phyloP scores from a whole-genome alignment of 2,113 vertebrate genomes.

The Boleophthalmus pectinirostris region DNA sequence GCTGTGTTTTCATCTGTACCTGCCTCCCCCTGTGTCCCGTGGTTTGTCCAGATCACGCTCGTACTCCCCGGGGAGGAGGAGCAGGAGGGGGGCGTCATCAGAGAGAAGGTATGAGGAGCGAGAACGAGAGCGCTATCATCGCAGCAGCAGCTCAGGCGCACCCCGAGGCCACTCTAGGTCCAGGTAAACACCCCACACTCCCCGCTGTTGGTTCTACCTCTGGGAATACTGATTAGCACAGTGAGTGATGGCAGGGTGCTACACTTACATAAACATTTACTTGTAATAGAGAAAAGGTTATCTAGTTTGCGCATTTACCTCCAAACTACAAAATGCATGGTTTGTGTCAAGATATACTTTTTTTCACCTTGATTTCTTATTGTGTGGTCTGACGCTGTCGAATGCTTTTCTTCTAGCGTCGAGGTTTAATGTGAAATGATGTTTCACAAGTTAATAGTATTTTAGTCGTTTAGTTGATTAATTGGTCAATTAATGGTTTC shows the following conservation, averaged over 20 bases:
- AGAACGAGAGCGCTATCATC: constrained; percentile 77
- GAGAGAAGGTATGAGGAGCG: constrained; percentile 83
- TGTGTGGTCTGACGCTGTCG: too few species aligned
- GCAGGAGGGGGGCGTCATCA: constrained; percentile 79
- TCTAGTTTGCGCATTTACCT: not conserved
- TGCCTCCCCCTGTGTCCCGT: constrained; percentile 24
- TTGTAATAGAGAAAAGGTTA: not conserved
- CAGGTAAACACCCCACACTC: constrained; percentile 75
- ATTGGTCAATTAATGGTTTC: too few species aligned
- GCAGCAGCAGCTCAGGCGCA: constrained; percentile 82
- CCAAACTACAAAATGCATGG: not conserved
- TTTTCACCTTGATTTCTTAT: too few species aligned
- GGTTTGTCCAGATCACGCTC: constrained; percentile 82
- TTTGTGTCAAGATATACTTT: not conserved
- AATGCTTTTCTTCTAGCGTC: too few species aligned
- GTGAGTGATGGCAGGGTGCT: not conserved
- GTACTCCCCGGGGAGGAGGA: constrained; percentile 84
- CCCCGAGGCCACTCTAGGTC: constrained; percentile 84
- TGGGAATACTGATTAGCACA: constrained; percentile 14
- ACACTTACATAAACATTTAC: not conserved
- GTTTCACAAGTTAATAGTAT: too few species aligned
- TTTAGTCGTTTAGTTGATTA: too few species aligned
- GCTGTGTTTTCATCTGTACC: not conserved
- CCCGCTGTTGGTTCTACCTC: constrained; percentile 7
- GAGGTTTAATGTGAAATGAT: too few species aligned